These are phyloP conservation scores for Piscicola geometra DNA, from an alignment of 2,888 invertebrate species.

Conservation along the genomic window DNA sequence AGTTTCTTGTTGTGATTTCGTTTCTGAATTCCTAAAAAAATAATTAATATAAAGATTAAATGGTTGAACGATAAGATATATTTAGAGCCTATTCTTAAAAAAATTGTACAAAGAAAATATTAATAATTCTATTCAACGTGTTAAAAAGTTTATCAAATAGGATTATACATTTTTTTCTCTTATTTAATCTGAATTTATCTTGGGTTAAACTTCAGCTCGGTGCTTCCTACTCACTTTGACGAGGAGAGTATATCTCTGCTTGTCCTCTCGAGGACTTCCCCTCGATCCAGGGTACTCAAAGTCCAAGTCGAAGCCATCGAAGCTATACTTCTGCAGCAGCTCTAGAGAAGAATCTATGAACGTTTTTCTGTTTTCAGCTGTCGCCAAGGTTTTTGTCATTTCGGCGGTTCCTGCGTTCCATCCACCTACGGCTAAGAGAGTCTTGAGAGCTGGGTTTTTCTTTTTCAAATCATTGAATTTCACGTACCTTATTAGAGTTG, in stretches of 20 bases:
- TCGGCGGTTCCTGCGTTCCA: slow-evolving; percentile 65
- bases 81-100: neutral
- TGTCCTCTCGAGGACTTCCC: slow-evolving; percentile 48
- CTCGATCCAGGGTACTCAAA: slow-evolving; percentile 76
- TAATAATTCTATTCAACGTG: too few relatives aligned
- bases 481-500: slow-evolving; percentile 61
- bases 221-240: slow-evolving; percentile 45
- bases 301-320: slow-evolving; percentile 80
- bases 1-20: slow-evolving; percentile 41
- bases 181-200: too few relatives aligned
- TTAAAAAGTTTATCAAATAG: too few relatives aligned
- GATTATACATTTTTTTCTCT: neutral
- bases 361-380: neutral
- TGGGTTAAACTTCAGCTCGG: neutral
- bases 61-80: too few relatives aligned
- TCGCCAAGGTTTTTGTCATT: slow-evolving; percentile 44
- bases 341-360: slow-evolving; percentile 43
- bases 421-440: slow-evolving; percentile 79
- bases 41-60: too few relatives aligned
- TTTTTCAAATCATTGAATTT: slow-evolving; percentile 67
- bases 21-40: slow-evolving; percentile 1
- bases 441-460: slow-evolving; percentile 69
- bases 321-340: slow-evolving; percentile 57
- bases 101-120: neutral
- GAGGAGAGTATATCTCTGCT: slow-evolving; percentile 45